Evolutionary conservation across 2,888 invertebrate species (phyloP), one percentile per base, ranked within the genome.

Genomic region (Atrina japonica): DNA sequence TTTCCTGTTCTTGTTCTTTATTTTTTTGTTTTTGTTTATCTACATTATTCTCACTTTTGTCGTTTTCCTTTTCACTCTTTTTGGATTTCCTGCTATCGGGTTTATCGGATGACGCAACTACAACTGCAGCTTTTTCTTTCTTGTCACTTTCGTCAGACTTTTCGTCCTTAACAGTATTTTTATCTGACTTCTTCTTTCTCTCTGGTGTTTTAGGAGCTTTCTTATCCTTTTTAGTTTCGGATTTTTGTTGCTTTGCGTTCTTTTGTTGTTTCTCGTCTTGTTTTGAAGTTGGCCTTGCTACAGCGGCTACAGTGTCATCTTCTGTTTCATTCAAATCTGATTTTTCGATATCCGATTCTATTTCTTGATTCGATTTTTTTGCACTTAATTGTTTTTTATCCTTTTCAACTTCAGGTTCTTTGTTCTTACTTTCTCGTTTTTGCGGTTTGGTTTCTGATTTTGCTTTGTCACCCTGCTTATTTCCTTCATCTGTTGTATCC

Each of bases 31-130:
- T 35, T 40, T 18, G n/a, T 16, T 52, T 41, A 18, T 43, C 29
- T 14, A 16, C 27, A 11, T 53, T 23, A 40, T 27, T 65, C 18
- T 55, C 40, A 47, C 21, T 53, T 55, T 27, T 53, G 16, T 21
- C 41, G 29, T 41, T 29, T 53, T 53, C 53, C 27, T 64, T 63
- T 21, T 49, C n/a, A n/a, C n/a, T 66, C 41, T 61, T 47, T 35
- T 35, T 35, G 5, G 35, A 35, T 35, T 35, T 35, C 5, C 35
- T 35, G 6, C 6, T 35, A 7, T 35, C 16, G 45, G 41, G 40
- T 11, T 49, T 23, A n/a, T 14, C 21, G 11, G 18, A 11, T 18
- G 18, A n/a, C 18, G 11, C 23, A 49, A 18, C 2, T n/a, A 23
- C 7, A 21, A 23, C 49, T 18, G 30, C 21, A 18, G n/a, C 49